Evolutionary conservation across 2,797 vertebrate species (phyloP).

Genomic region (Triplophysa yarkandensis): DNA sequence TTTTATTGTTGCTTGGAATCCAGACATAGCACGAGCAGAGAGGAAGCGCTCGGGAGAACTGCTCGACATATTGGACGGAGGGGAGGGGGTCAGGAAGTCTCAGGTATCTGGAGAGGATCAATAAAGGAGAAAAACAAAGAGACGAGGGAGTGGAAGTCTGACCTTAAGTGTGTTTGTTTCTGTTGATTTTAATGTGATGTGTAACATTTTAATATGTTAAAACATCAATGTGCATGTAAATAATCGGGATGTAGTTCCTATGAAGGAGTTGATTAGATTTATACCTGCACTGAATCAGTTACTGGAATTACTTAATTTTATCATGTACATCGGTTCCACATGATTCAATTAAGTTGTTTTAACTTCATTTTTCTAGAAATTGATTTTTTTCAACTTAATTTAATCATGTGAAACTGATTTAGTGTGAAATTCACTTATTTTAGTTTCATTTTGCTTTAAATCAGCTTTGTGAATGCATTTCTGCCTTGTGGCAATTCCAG

Average conservation of each 20-base stretch:
- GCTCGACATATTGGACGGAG: conserved; percentile 30
- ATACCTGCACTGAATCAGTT: too few species aligned
- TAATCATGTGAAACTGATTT: too few species aligned
- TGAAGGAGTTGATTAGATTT: too few species aligned
- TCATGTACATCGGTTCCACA: too few species aligned
- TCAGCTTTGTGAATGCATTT: too few species aligned
- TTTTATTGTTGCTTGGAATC: conserved; percentile 64
- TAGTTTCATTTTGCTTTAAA: too few species aligned
- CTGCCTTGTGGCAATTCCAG: too few species aligned
- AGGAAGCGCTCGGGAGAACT: conserved; percentile 57
- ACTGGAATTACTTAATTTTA: too few species aligned
- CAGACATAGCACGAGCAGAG: conserved; percentile 53
- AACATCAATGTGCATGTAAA: background rate
- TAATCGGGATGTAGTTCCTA: background rate
- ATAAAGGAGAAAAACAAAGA: conserved; percentile 56
- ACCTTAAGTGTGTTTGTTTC: background rate
- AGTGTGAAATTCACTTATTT: too few species aligned
- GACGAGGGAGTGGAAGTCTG: conserved; percentile 10
- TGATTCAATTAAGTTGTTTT: too few species aligned
- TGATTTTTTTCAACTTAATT: too few species aligned
- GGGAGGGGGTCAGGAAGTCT: conserved; percentile 46
- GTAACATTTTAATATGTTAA: conserved; percentile 2
- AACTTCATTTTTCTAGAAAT: too few species aligned
- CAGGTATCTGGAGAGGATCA: conserved; percentile 61
- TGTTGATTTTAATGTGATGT: conserved; percentile 17